Evolutionary conservation across 2,797 vertebrate species (phyloP).

Genomic region (Crax fasciolata): DNA sequence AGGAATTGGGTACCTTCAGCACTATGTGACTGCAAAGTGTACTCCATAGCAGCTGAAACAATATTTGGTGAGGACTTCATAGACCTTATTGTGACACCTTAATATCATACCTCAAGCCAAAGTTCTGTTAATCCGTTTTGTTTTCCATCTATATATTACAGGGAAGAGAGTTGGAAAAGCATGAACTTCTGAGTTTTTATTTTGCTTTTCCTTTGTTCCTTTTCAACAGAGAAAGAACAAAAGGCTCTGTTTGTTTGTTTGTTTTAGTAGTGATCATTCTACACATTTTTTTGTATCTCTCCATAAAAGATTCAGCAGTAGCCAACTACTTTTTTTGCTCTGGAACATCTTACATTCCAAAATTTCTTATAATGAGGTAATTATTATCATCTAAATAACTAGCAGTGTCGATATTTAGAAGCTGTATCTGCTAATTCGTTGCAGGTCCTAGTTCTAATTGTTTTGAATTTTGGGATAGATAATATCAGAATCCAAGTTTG

Average conservation of each 20-base stretch:
- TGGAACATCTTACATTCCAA: not conserved
- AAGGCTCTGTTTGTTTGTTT: not conserved
- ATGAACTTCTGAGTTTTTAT: not conserved
- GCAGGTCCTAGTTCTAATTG: not conserved
- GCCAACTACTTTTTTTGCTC: not conserved
- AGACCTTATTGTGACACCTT: slow-evolving; percentile 4
- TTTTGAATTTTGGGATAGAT: not conserved
- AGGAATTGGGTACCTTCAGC: slow-evolving; percentile 29
- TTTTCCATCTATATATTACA: not conserved
- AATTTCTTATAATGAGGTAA: not conserved
- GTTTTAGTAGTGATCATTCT: not conserved
- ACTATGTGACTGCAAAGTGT: not conserved
- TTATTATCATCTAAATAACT: not conserved
- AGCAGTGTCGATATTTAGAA: not conserved
- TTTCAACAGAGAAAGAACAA: not conserved
- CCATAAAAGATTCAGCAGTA: not conserved
- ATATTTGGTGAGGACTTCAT: slow-evolving; percentile 40
- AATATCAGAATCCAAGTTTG: not conserved
- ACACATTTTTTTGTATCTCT: not conserved
- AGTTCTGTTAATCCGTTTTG: not conserved
- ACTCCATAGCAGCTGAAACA: slow-evolving; percentile 42
- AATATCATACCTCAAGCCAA: not conserved
- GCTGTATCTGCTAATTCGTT: not conserved
- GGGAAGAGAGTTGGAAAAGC: not conserved
- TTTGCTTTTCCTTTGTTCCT: not conserved